These are phyloP conservation scores for Acleris holmiana DNA, from an alignment of 2,888 invertebrate species.

Conservation along the genomic window DNA sequence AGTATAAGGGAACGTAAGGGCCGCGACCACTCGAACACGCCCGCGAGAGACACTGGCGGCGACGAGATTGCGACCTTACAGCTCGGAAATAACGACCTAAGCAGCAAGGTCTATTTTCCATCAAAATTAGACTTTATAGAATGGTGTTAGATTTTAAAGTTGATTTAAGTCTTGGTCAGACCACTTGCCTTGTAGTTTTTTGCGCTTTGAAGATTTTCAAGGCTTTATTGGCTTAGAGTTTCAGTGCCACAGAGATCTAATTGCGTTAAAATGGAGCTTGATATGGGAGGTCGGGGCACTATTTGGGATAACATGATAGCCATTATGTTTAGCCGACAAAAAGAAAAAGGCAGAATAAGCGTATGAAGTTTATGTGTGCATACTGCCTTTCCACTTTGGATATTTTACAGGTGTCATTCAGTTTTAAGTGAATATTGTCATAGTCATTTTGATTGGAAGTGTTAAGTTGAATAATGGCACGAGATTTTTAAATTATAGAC, in stretches of 20 bases:
- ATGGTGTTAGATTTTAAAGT: not conserved
- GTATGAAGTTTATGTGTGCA: too few species aligned
- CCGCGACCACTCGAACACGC: conserved; percentile 69
- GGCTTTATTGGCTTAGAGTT: not conserved
- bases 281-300: too few species aligned
- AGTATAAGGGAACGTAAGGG: conserved; percentile 48
- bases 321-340: too few species aligned
- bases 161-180: conserved; percentile 25
- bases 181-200: conserved; percentile 12
- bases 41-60: conserved; percentile 57
- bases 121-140: conserved; percentile 10
- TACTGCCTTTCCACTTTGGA: too few species aligned
- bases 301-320: too few species aligned
- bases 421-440: too few species aligned
- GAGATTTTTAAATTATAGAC: too few species aligned
- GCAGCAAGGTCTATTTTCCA: not conserved
- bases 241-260: not conserved
- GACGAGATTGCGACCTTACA: conserved; percentile 40
- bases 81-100: not conserved
- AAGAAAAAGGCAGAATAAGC: too few species aligned
- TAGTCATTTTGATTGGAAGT: too few species aligned
- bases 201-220: conserved; percentile 2
- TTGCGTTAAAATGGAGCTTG: not conserved
- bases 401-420: too few species aligned
- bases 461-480: too few species aligned